Base-by-base conservation (phyloP, 2,888 invertebrate species). In the Polia nebulosa region DNA sequence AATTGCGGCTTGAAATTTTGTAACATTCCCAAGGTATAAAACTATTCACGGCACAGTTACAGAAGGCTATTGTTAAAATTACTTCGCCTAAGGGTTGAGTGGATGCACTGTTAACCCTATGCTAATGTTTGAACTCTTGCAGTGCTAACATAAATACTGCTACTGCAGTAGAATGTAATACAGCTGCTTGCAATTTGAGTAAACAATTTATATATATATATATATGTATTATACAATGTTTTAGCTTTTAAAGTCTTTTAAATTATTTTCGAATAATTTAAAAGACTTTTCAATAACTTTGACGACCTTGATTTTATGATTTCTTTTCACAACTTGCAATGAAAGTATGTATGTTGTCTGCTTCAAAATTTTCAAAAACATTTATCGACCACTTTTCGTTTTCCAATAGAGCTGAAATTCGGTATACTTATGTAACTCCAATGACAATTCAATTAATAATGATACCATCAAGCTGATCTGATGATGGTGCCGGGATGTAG, bases 1-100 rank as follows among this genome's bases (percentile, higher is more conserved):
- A 65, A 66, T 52, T 49, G 25, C 58, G n/a, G 45, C 34, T 22
- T 57, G 22, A 76, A 75, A 32, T 39, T 36, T 36, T 36, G 15
- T 8, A n/a, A n/a, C 17, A 36, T 29, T 17, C 25, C 8, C 25
- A 17, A 34, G 22, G n/a, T 25, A n/a, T 27, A 9, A 27, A 47
- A 51, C 17, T 20, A 11, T 55, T 11, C 32, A 51, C n/a, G 9
- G n/a, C n/a, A 34, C 7, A 29, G 25, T 11, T 70, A 20, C 8
- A 17, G 7, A 63, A 17, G 9, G 53, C 51, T 39, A 15, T 71
- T 51, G 49, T 65, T 65, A 29, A 25, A 49, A 55, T 25, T n/a
- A 29, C 7, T 36, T 29, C 7, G n/a, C 20, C 44, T 1, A 7
- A 11, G 17, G 44, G 29, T 13, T 36, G 15, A 17, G 53, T 34